phyloP scores from a whole-genome alignment of 1,140 invertebrate species.

The Propsilocerus akamusi region DNA sequence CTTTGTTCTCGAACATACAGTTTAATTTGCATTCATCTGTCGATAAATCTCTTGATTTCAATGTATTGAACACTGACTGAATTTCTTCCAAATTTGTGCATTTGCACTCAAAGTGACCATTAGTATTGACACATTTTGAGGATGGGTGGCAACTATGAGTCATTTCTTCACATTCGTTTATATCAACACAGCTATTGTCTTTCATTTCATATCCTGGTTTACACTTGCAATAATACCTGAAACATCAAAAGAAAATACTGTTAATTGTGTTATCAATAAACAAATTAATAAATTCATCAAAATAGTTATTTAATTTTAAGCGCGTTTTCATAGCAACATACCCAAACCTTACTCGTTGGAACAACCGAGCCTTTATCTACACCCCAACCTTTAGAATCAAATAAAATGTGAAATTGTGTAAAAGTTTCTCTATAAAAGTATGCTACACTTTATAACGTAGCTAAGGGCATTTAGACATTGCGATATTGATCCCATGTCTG shows the following conservation, averaged over 20 bases:
- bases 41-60: slow-evolving; percentile 26
- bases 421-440: no score
- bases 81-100: slow-evolving; percentile 36
- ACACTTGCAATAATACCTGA: slow-evolving; percentile 65
- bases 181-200: slow-evolving; percentile 29
- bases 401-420: no score
- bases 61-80: slow-evolving; percentile 20
- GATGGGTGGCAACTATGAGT: slow-evolving; percentile 56
- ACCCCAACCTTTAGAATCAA: no score
- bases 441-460: no score
- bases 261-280: not conserved
- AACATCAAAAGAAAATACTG: not conserved
- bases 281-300: no score
- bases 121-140: slow-evolving; percentile 61
- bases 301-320: no score
- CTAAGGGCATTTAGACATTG: no score
- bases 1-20: slow-evolving; percentile 38
- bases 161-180: slow-evolving; percentile 66
- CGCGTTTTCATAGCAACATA: no score
- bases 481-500: no score
- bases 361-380: no score
- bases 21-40: slow-evolving; percentile 14
- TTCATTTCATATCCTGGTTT: slow-evolving; percentile 49
- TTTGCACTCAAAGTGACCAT: slow-evolving; percentile 61
- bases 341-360: no score